These are phyloP conservation scores for Drosophila oshimai DNA, from an alignment of 1,140 invertebrate species.

Conservation along the genomic window DNA sequence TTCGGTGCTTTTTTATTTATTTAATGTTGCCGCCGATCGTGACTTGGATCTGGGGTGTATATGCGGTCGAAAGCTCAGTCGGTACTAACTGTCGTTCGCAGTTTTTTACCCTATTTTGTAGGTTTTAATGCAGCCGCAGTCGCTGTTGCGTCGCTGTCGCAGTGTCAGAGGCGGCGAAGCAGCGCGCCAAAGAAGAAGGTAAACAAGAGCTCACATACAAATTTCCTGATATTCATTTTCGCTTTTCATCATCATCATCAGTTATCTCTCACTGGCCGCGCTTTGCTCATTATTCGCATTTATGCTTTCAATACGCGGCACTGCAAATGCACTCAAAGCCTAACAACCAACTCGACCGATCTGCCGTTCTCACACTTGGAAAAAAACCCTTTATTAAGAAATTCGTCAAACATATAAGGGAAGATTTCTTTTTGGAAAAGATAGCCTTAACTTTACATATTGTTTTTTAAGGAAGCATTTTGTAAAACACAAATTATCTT, in stretches of 20 bases:
- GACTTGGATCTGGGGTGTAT: constrained; percentile 6
- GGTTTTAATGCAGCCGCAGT: constrained; percentile 52
- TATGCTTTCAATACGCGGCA: constrained; percentile 56
- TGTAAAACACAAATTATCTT: too few relatives aligned
- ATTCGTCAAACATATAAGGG: too few relatives aligned
- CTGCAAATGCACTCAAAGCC: constrained; percentile 38
- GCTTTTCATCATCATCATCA: constrained; percentile 38
- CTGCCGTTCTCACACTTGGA: background rate
- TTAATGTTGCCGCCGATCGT: constrained; percentile 21
- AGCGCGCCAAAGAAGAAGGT: constrained; percentile 28
- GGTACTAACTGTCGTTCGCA: constrained; percentile 67
- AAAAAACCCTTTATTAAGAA: too few relatives aligned
- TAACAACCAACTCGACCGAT: constrained; percentile 5
- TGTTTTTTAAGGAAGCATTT: too few relatives aligned
- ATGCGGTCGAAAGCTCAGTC: constrained; percentile 58
- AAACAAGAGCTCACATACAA: constrained; percentile 38
- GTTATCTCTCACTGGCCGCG: constrained; percentile 48
- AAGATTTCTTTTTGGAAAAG: too few relatives aligned
- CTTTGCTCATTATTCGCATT: constrained; percentile 80
- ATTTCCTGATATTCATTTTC: constrained; percentile 60
- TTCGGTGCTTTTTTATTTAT: constrained; percentile 5
- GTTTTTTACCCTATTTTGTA: constrained; percentile 79
- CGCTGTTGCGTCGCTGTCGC: constrained; percentile 44
- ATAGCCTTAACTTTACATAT: too few relatives aligned
- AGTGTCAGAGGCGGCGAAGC: constrained; percentile 16